Conservation (phyloP, 1,140 invertebrate genomes). For the Antheraea mylitta region DNA sequence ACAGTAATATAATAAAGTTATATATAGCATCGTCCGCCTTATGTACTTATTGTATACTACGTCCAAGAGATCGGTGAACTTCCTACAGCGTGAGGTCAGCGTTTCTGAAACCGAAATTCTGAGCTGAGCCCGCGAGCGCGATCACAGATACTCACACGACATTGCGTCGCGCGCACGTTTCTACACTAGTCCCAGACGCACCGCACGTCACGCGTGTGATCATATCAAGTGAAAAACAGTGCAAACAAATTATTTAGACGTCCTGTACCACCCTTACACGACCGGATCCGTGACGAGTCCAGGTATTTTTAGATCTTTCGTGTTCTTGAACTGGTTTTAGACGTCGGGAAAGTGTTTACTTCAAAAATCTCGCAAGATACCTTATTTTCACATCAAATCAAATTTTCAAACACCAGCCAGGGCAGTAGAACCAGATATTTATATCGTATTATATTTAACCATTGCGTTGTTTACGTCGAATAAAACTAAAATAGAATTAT, state of each 20-base stretch:
- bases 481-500: constrained; percentile 1
- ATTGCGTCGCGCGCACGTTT: background rate
- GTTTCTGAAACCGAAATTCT: background rate
- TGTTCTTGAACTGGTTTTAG: background rate
- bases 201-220: background rate
- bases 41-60: constrained; percentile 3
- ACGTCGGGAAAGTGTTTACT: background rate
- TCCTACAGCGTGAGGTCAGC: constrained; percentile 9
- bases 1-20: background rate
- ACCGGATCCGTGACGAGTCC: constrained; percentile 5
- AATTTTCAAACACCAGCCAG: background rate
- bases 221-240: constrained; percentile 3
- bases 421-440: background rate
- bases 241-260: background rate
- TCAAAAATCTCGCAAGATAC: background rate
- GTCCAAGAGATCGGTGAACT: constrained; percentile 8
- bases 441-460: background rate
- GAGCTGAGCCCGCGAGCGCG: background rate
- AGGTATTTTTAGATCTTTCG: constrained; percentile 6
- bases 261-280: background rate
- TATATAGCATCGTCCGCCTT: background rate
- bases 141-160: constrained; percentile 1
- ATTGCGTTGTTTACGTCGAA: background rate
- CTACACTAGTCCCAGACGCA: background rate
- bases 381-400: background rate